Conservation (phyloP, 2,797 vertebrate species). For the Anguilla pacifica region DNA sequence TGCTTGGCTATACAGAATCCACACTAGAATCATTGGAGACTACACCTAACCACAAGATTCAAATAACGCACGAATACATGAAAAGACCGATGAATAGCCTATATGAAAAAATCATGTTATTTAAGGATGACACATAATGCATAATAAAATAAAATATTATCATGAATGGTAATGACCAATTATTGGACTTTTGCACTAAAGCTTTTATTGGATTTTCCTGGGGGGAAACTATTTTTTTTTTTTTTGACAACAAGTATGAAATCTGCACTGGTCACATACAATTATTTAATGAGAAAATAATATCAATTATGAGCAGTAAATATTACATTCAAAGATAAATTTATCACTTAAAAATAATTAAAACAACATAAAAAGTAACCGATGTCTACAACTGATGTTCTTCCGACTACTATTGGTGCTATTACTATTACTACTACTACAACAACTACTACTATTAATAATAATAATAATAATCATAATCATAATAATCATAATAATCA, state of each 20-base stretch:
- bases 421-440: background rate
- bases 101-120: background rate
- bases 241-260: background rate
- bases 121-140: background rate
- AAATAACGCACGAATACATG: background rate
- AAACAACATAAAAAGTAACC: background rate
- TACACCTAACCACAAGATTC: background rate
- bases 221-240: background rate
- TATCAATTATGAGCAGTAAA: background rate
- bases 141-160: background rate
- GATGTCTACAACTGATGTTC: background rate
- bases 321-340: background rate
- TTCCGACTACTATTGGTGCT: background rate
- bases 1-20: background rate
- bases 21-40: background rate
- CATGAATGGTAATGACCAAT: background rate
- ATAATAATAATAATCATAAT: background rate
- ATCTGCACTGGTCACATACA: background rate
- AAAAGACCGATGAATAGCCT: background rate
- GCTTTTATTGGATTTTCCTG: background rate
- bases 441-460: background rate
- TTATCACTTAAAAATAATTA: background rate
- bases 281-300: background rate
- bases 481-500: slow-evolving; percentile 13
- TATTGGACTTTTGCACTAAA: background rate